Base-by-base conservation (phyloP, 2,113 vertebrate genomes). In the Saccopteryx bilineata region DNA sequence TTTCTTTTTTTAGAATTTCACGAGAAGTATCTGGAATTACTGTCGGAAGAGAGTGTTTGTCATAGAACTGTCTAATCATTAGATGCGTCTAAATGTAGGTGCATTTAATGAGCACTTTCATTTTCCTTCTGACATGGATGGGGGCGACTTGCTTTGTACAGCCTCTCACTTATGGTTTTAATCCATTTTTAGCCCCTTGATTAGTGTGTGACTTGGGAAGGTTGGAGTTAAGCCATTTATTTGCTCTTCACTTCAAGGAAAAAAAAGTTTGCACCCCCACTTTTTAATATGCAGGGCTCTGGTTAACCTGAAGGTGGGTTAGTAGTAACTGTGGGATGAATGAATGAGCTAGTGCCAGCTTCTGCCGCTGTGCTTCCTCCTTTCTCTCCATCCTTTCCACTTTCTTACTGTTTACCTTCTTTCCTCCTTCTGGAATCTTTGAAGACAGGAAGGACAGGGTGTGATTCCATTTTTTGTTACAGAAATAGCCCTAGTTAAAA, bases 121-220 rank as follows among this genome's bases (percentile, higher is more conserved):
- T 90, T 96, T 96, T 97, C 89, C 75, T 87, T 91, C 61, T 75
- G 33, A 54, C 5, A 24, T 26, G 46, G 60, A 87, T 87, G 71
- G 75, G 56, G 60, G 65, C 0, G 5, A 69, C 31, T 82, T 83
- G 87, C 23, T 89, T 83, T 3, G 2, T 13, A 50, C 81, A 92
- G 28, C 26, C 52, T 94, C 90, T 96, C 75, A 58, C 93, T 94
- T 81, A 81, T 87, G 46, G 80, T 87, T 93, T 91, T 80, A 66
- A 87, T 94, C 76, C 54, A 78, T 90, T 91, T 94, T 95, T 78
- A 91, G 83, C 54, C 12, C 33, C 66, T 69, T 90, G 60, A 71
- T 93, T 31, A 65, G 23, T 58, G 14, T 63, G 54, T 28, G n/a
- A 63, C 65, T 80, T 75, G 72, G 75, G 28, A 48, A 75, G 58